Evolutionary conservation across 1,140 invertebrate genomes (phyloP).

Genomic region (Calycopis cecrops): DNA sequence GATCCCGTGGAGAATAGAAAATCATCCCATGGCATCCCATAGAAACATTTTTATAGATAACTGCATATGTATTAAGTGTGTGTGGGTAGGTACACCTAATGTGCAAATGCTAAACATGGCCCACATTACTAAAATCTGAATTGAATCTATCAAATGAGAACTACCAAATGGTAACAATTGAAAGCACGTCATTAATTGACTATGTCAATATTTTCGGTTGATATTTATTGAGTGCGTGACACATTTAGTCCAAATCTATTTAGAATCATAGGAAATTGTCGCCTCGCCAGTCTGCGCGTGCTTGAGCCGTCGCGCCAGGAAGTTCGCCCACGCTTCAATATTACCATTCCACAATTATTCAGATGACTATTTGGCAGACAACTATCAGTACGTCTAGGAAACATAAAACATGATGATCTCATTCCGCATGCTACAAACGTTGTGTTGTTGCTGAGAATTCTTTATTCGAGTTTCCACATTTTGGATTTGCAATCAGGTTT

Average conservation of each 20-base stretch:
- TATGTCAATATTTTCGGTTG: neutral
- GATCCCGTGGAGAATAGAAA: no score
- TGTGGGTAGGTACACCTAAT: no score
- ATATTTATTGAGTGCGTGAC: neutral
- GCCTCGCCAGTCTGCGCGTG: slow-evolving; percentile 10
- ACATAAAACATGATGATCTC: slow-evolving; percentile 11
- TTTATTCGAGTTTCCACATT: no score
- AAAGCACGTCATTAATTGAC: slow-evolving; percentile 7
- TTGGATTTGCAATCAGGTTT: no score
- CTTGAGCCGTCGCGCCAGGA: slow-evolving; percentile 31
- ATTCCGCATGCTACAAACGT: neutral
- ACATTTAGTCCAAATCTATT: slow-evolving; percentile 15
- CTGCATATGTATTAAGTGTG: no score
- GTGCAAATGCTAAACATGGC: no score
- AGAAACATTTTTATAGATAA: no score
- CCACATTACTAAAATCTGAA: no score
- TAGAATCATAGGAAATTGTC: slow-evolving; percentile 17
- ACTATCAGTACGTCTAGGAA: slow-evolving; percentile 21
- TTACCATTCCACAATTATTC: slow-evolving; percentile 25
- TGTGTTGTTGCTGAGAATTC: no score
- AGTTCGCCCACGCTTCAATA: slow-evolving; percentile 33
- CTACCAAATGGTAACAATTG: slow-evolving; percentile 1
- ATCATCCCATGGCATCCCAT: no score
- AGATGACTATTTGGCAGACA: slow-evolving; percentile 30
- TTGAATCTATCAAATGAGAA: no score